Evolutionary conservation across 2,113 vertebrate genomes (phyloP), one percentile per base, ranked within the genome.

Genomic region (Cercocebus atys): DNA sequence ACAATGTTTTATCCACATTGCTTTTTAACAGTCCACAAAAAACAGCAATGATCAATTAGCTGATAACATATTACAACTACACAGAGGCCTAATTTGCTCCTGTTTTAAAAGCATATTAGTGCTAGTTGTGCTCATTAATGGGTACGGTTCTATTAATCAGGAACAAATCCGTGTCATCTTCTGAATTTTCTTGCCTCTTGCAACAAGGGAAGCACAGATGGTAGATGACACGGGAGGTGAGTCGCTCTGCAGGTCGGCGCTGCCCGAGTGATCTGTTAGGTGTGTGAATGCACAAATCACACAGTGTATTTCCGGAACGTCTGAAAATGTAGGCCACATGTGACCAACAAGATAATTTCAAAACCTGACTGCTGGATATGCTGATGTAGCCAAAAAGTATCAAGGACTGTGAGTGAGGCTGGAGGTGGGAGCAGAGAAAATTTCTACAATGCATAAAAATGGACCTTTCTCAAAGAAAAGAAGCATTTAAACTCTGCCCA

Each of bases 191-290:
- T 57, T 96, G 13, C 76, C 35, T 95, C 73, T 76, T 88, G 40
- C 32, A 70, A n/a, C 73, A 76, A 96, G 47, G 47, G 90, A 94
- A 97, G 86, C 76, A 68, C 72, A 94, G 90, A 94, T 95, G 94
- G 92, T 70, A 13, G 76, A 94, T n/a, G 78, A 55, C 73, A 90
- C 59, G 0, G 16, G 80, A 87, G 59, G 84, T 32, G 35, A 96
- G 83, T 72, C 43, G 0, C 23, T 78, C 17, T 0, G 0, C 23
- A 55, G 68, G 82, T 76, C 43, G 27, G 88, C 8, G 0, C 59
- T 57, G 72, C 38, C 32, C 18, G 30, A 90, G 45, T 25, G 55
- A 52, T 82, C 79, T 43, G 43, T 11, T 43, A 75, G 50, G 43
- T 75, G 45, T 73, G 75, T n/a, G 52, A 16, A 40, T 40, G 32